phyloP scores from a whole-genome alignment of 2,113 vertebrate genomes.

The Lasiurus cinereus region DNA sequence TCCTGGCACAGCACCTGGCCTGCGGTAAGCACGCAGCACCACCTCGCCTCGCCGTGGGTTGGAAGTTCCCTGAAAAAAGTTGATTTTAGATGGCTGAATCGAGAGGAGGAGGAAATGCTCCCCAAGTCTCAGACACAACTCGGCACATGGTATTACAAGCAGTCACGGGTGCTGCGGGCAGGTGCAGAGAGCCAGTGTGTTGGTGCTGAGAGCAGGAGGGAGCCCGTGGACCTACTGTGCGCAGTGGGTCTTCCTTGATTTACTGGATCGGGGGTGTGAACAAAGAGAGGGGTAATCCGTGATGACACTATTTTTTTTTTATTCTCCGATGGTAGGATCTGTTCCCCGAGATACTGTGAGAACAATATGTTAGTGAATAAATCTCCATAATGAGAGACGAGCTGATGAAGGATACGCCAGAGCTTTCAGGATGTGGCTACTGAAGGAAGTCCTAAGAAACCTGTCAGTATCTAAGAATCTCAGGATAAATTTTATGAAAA shows the following conservation, averaged over 20 bases:
- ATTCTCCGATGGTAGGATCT: conserved; percentile 29
- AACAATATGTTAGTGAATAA: conserved; percentile 55
- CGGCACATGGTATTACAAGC: neutral
- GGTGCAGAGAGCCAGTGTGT: neutral
- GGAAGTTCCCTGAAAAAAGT: neutral
- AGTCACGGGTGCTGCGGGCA: neutral
- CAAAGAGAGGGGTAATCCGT: conserved; percentile 57
- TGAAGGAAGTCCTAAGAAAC: neutral
- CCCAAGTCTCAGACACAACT: neutral
- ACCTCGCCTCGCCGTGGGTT: neutral
- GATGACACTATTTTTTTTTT: conserved; percentile 17
- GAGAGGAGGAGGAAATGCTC: neutral
- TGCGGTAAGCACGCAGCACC: neutral
- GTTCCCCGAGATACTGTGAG: conserved; percentile 36
- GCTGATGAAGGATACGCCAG: neutral
- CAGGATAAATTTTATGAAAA: conserved; percentile 16
- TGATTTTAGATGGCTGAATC: neutral
- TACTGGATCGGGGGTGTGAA: conserved; percentile 60
- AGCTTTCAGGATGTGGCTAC: neutral
- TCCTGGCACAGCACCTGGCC: neutral
- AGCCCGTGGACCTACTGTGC: neutral
- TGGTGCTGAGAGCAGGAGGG: neutral
- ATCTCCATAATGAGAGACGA: neutral
- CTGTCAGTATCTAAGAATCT: neutral
- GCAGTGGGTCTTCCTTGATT: conserved; percentile 1